These are phyloP conservation scores for Philereme transversata DNA, from an alignment of 2,888 invertebrate species.

Conservation along the genomic window DNA sequence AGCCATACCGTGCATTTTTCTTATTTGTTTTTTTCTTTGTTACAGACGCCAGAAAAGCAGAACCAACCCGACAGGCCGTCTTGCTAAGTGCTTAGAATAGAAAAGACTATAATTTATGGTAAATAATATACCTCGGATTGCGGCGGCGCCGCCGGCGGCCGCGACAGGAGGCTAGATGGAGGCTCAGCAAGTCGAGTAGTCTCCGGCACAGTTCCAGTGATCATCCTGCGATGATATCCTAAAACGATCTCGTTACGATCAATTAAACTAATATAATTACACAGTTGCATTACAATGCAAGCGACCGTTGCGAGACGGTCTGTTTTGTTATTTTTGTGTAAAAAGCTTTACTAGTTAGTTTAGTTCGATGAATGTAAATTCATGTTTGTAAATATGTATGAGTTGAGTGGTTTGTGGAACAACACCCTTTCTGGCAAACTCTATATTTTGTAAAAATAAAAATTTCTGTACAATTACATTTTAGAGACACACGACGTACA, in stretches of 20 bases:
- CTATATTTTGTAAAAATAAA: slow-evolving; percentile 43
- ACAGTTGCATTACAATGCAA: slow-evolving; percentile 81
- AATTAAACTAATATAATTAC: slow-evolving; percentile 72
- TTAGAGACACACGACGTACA: slow-evolving; percentile 54
- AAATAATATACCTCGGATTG: slow-evolving; percentile 70
- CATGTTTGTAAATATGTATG: slow-evolving; percentile 75
- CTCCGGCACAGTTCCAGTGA: slow-evolving; percentile 71
- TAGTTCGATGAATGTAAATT: slow-evolving; percentile 71
- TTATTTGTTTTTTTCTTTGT: slow-evolving; percentile 70
- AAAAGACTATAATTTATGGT: slow-evolving; percentile 75
- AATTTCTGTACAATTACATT: slow-evolving; percentile 41
- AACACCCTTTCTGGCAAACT: slow-evolving; percentile 45
- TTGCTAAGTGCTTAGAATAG: slow-evolving; percentile 69
- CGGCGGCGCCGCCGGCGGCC: slow-evolving; percentile 43
- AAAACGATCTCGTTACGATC: slow-evolving; percentile 83
- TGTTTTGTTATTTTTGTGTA: slow-evolving; percentile 79
- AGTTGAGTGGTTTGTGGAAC: slow-evolving; percentile 66
- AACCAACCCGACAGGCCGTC: slow-evolving; percentile 85
- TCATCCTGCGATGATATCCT: slow-evolving; percentile 78
- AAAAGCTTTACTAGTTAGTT: slow-evolving; percentile 80
- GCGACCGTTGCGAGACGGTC: slow-evolving; percentile 52
- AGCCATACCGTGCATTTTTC: slow-evolving; percentile 35
- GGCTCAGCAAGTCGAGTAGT: slow-evolving; percentile 40
- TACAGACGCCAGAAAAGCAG: slow-evolving; percentile 86
- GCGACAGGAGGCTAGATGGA: slow-evolving; percentile 44